These are phyloP conservation scores for Brachystomella parvula DNA, from an alignment of 1,140 invertebrate genomes.

Conservation along the genomic window DNA sequence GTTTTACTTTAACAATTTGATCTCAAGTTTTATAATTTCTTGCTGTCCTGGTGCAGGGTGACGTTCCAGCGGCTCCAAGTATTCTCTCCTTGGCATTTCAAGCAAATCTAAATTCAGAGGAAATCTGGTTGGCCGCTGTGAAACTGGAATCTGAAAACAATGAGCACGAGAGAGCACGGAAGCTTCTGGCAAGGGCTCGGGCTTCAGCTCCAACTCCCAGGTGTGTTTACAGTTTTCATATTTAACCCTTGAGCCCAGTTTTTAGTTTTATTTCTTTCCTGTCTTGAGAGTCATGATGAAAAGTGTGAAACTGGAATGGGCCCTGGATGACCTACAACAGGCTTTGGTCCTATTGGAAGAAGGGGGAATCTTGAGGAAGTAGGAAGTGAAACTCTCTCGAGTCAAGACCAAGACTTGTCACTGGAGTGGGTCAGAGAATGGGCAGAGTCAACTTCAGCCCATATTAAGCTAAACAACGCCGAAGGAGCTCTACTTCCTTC, in stretches of 20 bases:
- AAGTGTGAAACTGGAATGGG: slow-evolving; percentile 96
- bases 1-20: neutral
- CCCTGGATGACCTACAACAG: slow-evolving; percentile 73
- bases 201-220: slow-evolving; percentile 86
- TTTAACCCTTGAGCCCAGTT: slow-evolving; percentile 5
- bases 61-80: slow-evolving; percentile 85
- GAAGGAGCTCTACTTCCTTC: neutral
- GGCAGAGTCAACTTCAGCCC: slow-evolving; percentile 17
- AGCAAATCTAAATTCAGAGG: slow-evolving; percentile 97
- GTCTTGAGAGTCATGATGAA: slow-evolving; percentile 90
- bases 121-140: slow-evolving; percentile 99
- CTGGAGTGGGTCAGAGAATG: slow-evolving; percentile 21
- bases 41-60: no score
- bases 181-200: slow-evolving; percentile 85
- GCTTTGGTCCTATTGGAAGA: slow-evolving; percentile 78
- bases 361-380: slow-evolving; percentile 46
- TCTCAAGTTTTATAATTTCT: slow-evolving; percentile 13
- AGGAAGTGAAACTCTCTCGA: neutral
- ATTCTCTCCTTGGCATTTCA: slow-evolving; percentile 86
- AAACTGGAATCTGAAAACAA: slow-evolving; percentile 98
- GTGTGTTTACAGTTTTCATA: slow-evolving; percentile 38
- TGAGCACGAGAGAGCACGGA: slow-evolving; percentile 88
- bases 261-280: no score
- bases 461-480: slow-evolving; percentile 7
- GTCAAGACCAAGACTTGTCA: neutral